Base-by-base conservation (phyloP, 2,888 invertebrate species). In the Pollenia angustigena region DNA sequence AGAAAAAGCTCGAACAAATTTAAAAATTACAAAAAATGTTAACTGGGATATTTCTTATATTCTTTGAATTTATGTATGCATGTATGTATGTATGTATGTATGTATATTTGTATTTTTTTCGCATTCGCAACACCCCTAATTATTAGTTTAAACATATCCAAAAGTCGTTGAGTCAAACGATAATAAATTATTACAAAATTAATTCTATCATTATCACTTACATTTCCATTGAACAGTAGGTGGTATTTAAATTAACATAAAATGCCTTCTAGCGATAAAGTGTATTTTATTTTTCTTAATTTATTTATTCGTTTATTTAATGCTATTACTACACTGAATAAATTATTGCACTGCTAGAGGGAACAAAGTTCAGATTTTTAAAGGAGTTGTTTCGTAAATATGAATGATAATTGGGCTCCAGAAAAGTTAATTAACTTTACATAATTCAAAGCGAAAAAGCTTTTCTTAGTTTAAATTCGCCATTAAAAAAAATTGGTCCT, bases 231-330 rank as follows among this genome's bases (percentile, higher is more conserved):
- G 62, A 87, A 84, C 87, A 87, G 87, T 87, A 84, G 87, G 87
- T 81, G 84, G 87, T 74, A 84, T 87, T 84, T 84, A 87, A 87
- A 81, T 87, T 84, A 87, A 84, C 87, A 84, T 87, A 81, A 87
- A 84, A 74, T 74, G 78, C 84, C 87, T 74, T 81, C 72, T 52
- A 78, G 81, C 78, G 52, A 74, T 84, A 68, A 81, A 84, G 40
- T 78, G 23, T 32, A 74, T 66, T 72, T 85, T 48, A n/a, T 75
- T 50, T 18, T 52, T 56, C 9, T 23, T 12, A 11, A 16, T 42
- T 64, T 64, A 72, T 81, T 81, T 72, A 81, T 72, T 46, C 46
- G 40, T 72, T 81, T 64, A 64, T 56, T 75, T 64, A 83, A 72
- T 79, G 56, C 71, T 72, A 84, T 74, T 74, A 74, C 72, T 58